A percentile compares a stretch with the other conserved stretches of the same genome.
Conservation (phyloP, 2,113 vertebrate species). For the Lophotis ruficrista region DNA sequence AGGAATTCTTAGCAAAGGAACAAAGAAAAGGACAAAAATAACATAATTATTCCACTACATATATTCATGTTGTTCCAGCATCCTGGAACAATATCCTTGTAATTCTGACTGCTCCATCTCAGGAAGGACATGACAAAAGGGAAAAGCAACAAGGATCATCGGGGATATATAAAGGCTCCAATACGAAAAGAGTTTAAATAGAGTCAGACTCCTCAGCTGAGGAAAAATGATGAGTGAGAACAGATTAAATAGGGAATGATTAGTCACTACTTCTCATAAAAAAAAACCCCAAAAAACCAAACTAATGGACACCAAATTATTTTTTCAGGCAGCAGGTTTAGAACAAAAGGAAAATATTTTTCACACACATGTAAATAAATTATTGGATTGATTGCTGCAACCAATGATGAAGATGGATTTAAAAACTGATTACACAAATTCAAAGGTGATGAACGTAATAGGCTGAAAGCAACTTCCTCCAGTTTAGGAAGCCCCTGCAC, state of each 20-base stretch:
- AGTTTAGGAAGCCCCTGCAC: neutral
- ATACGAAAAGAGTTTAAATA: neutral
- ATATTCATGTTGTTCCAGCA: neutral
- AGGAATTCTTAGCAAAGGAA: neutral
- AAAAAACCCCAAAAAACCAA: too few species aligned
- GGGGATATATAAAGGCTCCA: neutral
- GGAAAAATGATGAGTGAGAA: neutral
- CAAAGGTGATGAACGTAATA: neutral
- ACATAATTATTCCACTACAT: neutral
- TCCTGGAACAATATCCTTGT: too few species aligned
- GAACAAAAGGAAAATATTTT: neutral
- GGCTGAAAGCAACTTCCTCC: neutral
- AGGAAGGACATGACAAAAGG: neutral
- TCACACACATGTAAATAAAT: neutral
- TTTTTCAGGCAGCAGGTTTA: neutral
- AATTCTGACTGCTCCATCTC: neutral
- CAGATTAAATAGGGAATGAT: neutral
- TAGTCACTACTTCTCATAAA: neutral
- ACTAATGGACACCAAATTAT: neutral
- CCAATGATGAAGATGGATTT: neutral
- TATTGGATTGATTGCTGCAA: neutral
- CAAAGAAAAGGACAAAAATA: neutral
- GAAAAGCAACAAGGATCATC: neutral
- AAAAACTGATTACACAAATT: neutral
- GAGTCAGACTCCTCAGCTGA: neutral